These are phyloP conservation scores for Heliconius melpomene DNA, from an alignment of 1,140 invertebrate species.

Conservation along the genomic window DNA sequence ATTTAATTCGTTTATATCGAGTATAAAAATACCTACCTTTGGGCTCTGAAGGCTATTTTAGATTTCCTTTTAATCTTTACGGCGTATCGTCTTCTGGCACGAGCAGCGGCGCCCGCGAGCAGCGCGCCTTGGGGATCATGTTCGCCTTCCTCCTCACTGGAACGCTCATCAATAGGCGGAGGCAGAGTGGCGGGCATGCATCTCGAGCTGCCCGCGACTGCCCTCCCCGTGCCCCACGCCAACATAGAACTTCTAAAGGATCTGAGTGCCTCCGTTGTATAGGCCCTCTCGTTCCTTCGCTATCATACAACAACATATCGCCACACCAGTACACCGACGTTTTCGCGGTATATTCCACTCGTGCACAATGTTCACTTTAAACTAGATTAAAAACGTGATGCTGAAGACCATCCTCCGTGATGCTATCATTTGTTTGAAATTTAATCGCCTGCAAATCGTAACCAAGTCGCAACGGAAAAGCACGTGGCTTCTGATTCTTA, in stretches of 20 bases:
- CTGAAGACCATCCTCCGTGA: constrained; percentile 29
- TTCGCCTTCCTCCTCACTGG: constrained; percentile 57
- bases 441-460: constrained; percentile 16
- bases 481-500: constrained; percentile 53
- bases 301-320: constrained; percentile 76
- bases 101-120: constrained; percentile 69
- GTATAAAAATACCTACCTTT: constrained; percentile 54
- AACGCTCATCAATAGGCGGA: constrained; percentile 27
- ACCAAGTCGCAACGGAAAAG: constrained; percentile 24
- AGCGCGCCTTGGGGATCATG: constrained; percentile 58
- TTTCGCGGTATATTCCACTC: constrained; percentile 49
- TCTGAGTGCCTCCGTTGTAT: constrained; percentile 78
- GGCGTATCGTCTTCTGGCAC: constrained; percentile 73
- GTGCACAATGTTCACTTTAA: constrained; percentile 53
- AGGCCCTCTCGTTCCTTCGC: constrained; percentile 57
- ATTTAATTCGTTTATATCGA: background rate
- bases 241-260: constrained; percentile 75
- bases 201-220: constrained; percentile 51
- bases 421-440: constrained; percentile 22
- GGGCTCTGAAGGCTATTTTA: constrained; percentile 66
- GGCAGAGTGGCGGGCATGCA: constrained; percentile 42
- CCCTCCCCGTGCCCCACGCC: constrained; percentile 62
- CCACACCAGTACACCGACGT: constrained; percentile 54
- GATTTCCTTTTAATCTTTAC: constrained; percentile 70
- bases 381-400: constrained; percentile 37